Base-by-base conservation (phyloP, 2,888 invertebrate genomes). In the Drosophila birchii region DNA sequence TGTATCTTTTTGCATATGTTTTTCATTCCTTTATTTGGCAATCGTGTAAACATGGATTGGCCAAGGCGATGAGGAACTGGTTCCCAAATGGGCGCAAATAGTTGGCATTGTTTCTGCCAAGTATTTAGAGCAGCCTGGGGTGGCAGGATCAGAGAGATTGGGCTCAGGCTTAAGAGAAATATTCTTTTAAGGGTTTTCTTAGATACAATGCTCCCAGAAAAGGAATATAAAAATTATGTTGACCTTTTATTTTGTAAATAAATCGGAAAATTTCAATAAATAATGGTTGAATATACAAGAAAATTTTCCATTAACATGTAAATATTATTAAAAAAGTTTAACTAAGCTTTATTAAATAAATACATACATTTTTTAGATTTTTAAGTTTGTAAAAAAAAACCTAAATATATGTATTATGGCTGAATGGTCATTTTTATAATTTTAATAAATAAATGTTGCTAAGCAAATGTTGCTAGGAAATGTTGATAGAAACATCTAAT, bases 21-120 rank as follows among this genome's bases (percentile, higher is more conserved):
- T 54, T 69, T 55, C 26, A 16, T 39, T 70, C 70, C 67, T 70
- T 70, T 69, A 70, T 68, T 68, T 70, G 67, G 70, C 36, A 45
- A 45, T 47, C 26, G 34, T 20, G 34, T 44, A 44, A 32, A 38
- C 36, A 23, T 64, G 63, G 23, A 11, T 34, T 70, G 47, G 67
- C 39, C 67, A 55, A 34, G 67, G 55, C 20, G 34, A 23, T 38
- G 16, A 7, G 38, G 54, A 54, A 67, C 66, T 32, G 71, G 67
- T 49, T 57, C 16, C 47, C 16, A 47, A 70, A 70, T 36, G 58
- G 23, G 58, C 44, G n/a, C 70, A 45, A 68, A 57, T 70, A 8
- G 29, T 20, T 68, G 47, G 47, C 47, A 70, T 68, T 41, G 45
- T 26, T 67, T 23, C 14, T 14, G 39, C 14, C 29, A 11, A 20